Percentiles rank a stretch among this genome's conserved stretches.
These are phyloP conservation scores for Salvelinus fontinalis DNA, from an alignment of 2,113 vertebrate species.

Conservation along the genomic window DNA sequence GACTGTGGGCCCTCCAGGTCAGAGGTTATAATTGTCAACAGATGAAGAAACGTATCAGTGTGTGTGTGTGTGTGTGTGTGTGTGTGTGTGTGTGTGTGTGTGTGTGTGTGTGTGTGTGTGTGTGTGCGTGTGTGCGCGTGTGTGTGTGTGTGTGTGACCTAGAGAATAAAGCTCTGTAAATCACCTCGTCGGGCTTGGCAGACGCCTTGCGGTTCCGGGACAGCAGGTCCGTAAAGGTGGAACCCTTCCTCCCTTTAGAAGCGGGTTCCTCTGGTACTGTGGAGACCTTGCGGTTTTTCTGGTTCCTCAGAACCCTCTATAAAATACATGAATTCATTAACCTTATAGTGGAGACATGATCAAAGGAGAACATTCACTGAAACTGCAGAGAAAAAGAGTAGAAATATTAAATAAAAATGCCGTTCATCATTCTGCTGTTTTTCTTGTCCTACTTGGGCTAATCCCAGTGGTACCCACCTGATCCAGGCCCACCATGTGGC, in stretches of 20 bases:
- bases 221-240: slow-evolving; percentile 64
- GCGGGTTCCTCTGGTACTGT: slow-evolving; percentile 37
- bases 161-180: too few species aligned
- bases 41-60: too few species aligned
- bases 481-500: slow-evolving; percentile 73
- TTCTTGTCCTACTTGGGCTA: too few species aligned
- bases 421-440: too few species aligned
- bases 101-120: too few species aligned
- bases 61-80: too few species aligned
- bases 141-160: too few species aligned
- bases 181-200: slow-evolving; percentile 37
- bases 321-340: slow-evolving; percentile 6
- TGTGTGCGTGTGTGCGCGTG: too few species aligned
- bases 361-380: neutral
- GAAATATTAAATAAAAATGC: neutral
- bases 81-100: too few species aligned
- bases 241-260: slow-evolving; percentile 51
- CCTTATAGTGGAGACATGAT: neutral
- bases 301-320: slow-evolving; percentile 67
- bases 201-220: slow-evolving; percentile 64
- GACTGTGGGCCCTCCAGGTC: too few species aligned
- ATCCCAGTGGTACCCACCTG: slow-evolving; percentile 57
- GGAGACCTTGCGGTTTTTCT: slow-evolving; percentile 42
- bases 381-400: neutral
- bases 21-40: too few species aligned